Evolutionary conservation across 1,140 invertebrate genomes (phyloP).

Genomic region (Diorhabda elongata): DNA sequence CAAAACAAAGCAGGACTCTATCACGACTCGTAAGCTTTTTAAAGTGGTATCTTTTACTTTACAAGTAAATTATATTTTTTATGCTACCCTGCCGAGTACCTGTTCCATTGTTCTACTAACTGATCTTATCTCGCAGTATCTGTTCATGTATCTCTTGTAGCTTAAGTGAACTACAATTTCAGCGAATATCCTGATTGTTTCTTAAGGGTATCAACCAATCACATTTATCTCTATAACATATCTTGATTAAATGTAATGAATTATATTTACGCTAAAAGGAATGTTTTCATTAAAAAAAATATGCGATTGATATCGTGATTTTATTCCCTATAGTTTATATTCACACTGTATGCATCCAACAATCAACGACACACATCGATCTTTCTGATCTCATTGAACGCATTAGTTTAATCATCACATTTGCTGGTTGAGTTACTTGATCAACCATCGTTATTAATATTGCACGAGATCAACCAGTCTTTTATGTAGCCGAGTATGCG

Average conservation of each 20-base stretch:
- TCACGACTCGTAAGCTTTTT: not conserved
- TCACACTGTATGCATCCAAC: not conserved
- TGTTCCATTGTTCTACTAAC: constrained; percentile 2
- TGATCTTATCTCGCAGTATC: constrained; percentile 2
- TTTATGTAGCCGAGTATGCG: constrained; percentile 7
- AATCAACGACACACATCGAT: constrained; percentile 7
- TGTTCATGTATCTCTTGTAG: constrained; percentile 2
- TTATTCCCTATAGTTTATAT: too few relatives aligned
- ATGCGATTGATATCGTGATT: too few relatives aligned
- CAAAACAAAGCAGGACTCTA: constrained; percentile 1
- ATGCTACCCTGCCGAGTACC: constrained; percentile 1
- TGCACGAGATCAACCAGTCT: constrained; percentile 5
- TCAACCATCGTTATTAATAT: constrained; percentile 14
- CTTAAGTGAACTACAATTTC: constrained; percentile 2
- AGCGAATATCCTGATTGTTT: constrained; percentile 2
- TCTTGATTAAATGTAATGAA: not conserved
- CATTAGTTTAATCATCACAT: constrained; percentile 12
- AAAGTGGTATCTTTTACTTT: not conserved
- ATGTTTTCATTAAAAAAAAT: too few relatives aligned
- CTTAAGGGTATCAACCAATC: constrained; percentile 2
- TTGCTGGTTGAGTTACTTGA: constrained; percentile 13
- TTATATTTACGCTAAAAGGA: too few relatives aligned
- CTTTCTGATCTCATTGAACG: constrained; percentile 7
- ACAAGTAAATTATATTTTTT: constrained; percentile 3
- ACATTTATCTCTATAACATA: not conserved